These are phyloP conservation scores for Microcebus jonahi DNA, from an alignment of 2,113 vertebrate species.

Conservation along the genomic window DNA sequence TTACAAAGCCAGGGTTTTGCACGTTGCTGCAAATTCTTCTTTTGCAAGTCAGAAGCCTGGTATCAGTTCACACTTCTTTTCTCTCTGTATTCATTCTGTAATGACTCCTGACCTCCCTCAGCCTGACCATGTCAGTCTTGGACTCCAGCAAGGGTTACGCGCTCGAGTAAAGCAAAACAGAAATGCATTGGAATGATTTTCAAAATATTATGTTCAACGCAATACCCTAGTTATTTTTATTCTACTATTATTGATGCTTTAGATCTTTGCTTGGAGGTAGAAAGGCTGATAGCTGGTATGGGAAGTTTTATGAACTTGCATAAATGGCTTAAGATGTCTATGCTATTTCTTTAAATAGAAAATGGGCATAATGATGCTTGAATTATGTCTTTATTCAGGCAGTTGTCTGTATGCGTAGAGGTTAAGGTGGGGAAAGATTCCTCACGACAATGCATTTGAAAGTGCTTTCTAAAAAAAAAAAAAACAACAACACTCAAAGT, in stretches of 20 bases:
- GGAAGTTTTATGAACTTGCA: neutral
- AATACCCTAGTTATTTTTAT: neutral
- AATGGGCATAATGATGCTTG: neutral
- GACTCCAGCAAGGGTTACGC: neutral
- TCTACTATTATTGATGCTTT: neutral
- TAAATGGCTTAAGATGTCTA: neutral
- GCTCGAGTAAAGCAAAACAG: neutral
- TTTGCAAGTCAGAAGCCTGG: neutral
- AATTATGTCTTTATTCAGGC: neutral
- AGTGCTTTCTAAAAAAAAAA: constrained; percentile 11
- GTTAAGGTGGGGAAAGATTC: neutral
- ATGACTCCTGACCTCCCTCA: neutral
- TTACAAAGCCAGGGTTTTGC: neutral
- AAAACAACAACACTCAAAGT: neutral
- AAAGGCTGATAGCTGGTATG: neutral
- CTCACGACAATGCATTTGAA: neutral
- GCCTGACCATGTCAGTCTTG: neutral
- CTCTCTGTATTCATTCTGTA: neutral
- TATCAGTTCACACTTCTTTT: neutral
- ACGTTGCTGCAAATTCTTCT: neutral
- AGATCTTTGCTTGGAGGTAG: neutral
- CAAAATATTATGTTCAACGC: neutral
- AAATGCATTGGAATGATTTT: neutral
- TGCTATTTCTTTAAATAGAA: constrained; percentile 28
- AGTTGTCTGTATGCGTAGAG: neutral